These are phyloP conservation scores for Sebastes elongatus DNA, from an alignment of 2,797 vertebrate species.

Conservation along the genomic window DNA sequence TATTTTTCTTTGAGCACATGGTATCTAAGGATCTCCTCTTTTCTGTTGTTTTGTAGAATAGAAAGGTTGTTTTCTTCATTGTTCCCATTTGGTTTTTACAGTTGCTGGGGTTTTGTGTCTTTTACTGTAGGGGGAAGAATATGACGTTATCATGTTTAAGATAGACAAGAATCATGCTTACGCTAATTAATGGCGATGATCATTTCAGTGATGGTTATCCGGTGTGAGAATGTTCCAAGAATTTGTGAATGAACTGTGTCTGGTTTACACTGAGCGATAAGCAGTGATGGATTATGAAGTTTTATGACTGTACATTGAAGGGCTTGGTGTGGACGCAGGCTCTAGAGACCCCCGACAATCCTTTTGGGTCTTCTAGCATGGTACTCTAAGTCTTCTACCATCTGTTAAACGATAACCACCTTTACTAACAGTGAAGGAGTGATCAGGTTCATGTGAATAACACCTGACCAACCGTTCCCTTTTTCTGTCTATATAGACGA, in stretches of 20 bases:
- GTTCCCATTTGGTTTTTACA: constrained; percentile 79
- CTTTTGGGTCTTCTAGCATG: constrained; percentile 21
- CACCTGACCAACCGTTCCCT: constrained; percentile 5
- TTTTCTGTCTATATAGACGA: constrained; percentile 15
- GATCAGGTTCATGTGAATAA: constrained; percentile 8
- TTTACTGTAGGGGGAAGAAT: constrained; percentile 71
- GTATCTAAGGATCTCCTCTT: constrained; percentile 60
- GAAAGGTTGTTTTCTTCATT: constrained; percentile 73
- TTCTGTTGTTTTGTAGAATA: constrained; percentile 70
- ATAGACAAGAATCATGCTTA: constrained; percentile 74
- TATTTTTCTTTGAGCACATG: constrained; percentile 68
- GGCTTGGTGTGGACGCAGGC: constrained; percentile 74
- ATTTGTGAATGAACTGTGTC: constrained; percentile 69
- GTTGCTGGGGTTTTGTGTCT: constrained; percentile 79
- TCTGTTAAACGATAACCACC: neutral
- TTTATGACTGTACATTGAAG: constrained; percentile 75
- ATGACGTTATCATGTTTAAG: constrained; percentile 66
- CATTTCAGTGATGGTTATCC: constrained; percentile 62
- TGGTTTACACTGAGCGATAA: constrained; percentile 80
- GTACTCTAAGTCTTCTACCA: constrained; percentile 26
- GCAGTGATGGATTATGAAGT: constrained; percentile 77
- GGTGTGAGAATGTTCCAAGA: constrained; percentile 67
- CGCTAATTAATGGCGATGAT: constrained; percentile 57
- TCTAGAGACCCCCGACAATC: constrained; percentile 65
- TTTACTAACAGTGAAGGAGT: neutral